Percentiles rank a stretch among this genome's conserved stretches.
Evolutionary conservation across 2,888 invertebrate species (phyloP).

Genomic region (Chymomyza fuscimana): DNA sequence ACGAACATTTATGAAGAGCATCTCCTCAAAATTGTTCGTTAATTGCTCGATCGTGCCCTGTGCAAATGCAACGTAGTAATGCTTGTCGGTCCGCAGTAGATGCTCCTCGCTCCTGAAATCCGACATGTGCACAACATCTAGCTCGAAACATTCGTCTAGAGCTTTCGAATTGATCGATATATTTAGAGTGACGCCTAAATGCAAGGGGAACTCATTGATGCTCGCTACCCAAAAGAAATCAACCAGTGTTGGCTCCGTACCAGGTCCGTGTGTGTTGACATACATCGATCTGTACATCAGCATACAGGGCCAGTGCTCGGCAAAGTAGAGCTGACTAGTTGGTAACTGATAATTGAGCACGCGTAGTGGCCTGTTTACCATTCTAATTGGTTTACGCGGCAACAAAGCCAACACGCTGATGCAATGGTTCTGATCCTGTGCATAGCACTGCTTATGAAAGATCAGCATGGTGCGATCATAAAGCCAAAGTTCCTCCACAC

Average conservation of each 20-base stretch:
- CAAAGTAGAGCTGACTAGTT: slow-evolving; percentile 9
- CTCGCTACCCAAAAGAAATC: slow-evolving; percentile 25
- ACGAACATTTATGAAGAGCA: no score
- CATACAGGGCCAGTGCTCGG: slow-evolving; percentile 16
- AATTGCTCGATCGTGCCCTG: no score
- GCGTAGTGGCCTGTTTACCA: background rate
- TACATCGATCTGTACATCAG: slow-evolving; percentile 19
- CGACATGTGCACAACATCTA: slow-evolving; percentile 8
- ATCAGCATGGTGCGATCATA: slow-evolving; percentile 13
- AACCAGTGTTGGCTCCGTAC: slow-evolving; percentile 8
- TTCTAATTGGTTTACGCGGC: background rate
- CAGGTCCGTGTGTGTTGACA: no score
- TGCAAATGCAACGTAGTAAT: no score
- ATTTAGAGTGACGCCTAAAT: background rate
- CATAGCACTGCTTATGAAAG: slow-evolving; percentile 14
- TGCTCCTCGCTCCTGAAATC: background rate
- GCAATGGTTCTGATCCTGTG: slow-evolving; percentile 10
- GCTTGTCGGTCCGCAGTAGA: no score
- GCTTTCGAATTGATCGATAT: slow-evolving; percentile 1
- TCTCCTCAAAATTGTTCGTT: no score
- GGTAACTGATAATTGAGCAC: slow-evolving; percentile 14
- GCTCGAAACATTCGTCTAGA: background rate
- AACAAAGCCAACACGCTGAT: slow-evolving; percentile 17
- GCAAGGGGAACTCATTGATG: background rate
- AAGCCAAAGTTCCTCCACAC: slow-evolving; percentile 26